Evolutionary conservation across 2,888 invertebrate species (phyloP).

Genomic region (Danaus chrysippus): DNA sequence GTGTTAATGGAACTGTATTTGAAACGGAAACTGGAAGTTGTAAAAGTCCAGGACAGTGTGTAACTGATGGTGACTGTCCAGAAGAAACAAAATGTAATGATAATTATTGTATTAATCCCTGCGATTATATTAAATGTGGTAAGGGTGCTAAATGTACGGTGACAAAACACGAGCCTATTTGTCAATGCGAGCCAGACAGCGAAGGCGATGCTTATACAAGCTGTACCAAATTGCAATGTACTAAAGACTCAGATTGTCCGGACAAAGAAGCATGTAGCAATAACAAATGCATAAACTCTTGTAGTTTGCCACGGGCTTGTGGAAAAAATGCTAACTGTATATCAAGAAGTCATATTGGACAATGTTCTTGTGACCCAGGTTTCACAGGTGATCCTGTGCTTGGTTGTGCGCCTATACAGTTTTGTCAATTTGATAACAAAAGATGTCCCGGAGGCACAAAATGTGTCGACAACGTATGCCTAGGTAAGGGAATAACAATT

Average conservation of each 20-base stretch:
- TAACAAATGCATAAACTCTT: slow-evolving; percentile 89
- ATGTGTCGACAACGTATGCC: slow-evolving; percentile 90
- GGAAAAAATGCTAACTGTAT: slow-evolving; percentile 88
- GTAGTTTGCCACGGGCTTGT: slow-evolving; percentile 88
- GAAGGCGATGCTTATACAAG: slow-evolving; percentile 86
- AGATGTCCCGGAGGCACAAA: slow-evolving; percentile 92
- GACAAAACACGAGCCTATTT: slow-evolving; percentile 83
- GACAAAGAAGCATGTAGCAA: slow-evolving; percentile 86
- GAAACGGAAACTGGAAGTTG: slow-evolving; percentile 87
- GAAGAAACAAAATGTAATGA: slow-evolving; percentile 86
- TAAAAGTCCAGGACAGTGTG: slow-evolving; percentile 90
- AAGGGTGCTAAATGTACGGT: slow-evolving; percentile 86
- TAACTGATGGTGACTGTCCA: slow-evolving; percentile 88
- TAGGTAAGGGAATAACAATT: slow-evolving; percentile 70
- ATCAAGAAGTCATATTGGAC: slow-evolving; percentile 87
- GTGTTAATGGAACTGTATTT: slow-evolving; percentile 88
- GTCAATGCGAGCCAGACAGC: slow-evolving; percentile 86
- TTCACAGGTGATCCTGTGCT: slow-evolving; percentile 92
- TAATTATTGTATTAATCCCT: slow-evolving; percentile 88
- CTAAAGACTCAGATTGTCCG: slow-evolving; percentile 87
- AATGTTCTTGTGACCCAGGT: slow-evolving; percentile 91
- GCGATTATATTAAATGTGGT: slow-evolving; percentile 84
- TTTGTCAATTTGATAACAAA: slow-evolving; percentile 85
- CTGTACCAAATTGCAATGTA: slow-evolving; percentile 87
- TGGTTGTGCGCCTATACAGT: slow-evolving; percentile 90